Percentiles rank a stretch among this genome's conserved stretches.
These are phyloP conservation scores for Apostichopus leukothele DNA, from an alignment of 53 echinoderm and acorn worm species.

Conservation along the genomic window DNA sequence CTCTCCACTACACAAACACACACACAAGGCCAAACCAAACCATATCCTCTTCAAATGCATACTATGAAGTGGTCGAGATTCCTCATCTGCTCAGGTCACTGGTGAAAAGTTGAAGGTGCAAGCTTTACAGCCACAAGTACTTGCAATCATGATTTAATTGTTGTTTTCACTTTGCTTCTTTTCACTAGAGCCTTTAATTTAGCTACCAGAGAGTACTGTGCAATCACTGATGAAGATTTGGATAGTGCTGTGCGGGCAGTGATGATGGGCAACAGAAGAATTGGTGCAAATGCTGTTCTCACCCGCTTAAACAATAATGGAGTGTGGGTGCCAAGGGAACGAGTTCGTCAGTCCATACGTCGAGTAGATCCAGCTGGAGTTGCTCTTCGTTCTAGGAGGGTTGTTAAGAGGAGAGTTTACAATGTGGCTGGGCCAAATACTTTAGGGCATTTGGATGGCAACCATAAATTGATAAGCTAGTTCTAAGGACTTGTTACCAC, in stretches of 20 bases:
- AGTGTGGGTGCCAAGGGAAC: constrained; percentile 9
- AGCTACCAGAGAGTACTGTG: background rate
- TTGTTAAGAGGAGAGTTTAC: constrained; percentile 19
- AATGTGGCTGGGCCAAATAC: background rate
- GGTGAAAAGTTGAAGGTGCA: no score
- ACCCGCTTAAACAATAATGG: background rate
- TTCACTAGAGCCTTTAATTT: background rate
- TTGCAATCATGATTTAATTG: no score
- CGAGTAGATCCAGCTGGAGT: constrained; percentile 29
- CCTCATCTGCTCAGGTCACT: no score
- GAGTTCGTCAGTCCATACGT: constrained; percentile 23
- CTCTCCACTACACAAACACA: no score
- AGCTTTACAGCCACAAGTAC: no score
- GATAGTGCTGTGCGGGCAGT: background rate
- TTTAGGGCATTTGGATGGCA: no score
- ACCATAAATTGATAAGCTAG: no score
- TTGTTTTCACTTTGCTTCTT: no score
- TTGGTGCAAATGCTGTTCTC: constrained; percentile 13
- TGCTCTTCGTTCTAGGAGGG: constrained; percentile 13
- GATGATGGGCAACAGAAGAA: background rate
- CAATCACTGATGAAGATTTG: constrained; percentile 1
- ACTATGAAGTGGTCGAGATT: no score
- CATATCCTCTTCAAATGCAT: no score
- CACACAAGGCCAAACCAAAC: no score
- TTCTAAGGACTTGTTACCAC: no score